phyloP scores from a whole-genome alignment of 2,797 vertebrate species.

The Hypotaenidia okinawae region DNA sequence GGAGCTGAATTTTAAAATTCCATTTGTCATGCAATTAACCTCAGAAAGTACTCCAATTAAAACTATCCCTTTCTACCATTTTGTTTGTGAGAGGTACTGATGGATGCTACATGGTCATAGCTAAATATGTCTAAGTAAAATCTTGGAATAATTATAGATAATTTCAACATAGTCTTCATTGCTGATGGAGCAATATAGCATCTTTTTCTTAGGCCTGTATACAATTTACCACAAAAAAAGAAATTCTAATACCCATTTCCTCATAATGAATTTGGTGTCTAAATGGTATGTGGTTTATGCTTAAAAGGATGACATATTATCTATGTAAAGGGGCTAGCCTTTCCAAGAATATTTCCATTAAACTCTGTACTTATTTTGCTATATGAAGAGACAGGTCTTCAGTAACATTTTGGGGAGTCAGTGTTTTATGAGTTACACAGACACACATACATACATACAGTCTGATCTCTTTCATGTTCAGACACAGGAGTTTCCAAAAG shows the following conservation, averaged over 20 bases:
- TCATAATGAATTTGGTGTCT: not conserved
- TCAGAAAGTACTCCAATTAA: not conserved
- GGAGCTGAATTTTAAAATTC: not conserved
- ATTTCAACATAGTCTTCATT: not conserved
- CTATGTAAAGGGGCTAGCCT: not conserved
- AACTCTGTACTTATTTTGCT: not conserved
- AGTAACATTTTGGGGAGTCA: not conserved
- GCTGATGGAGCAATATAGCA: not conserved
- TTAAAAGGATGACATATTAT: not conserved
- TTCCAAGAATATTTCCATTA: not conserved
- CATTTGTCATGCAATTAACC: not conserved
- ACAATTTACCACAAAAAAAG: not conserved
- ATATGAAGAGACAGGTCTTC: not conserved
- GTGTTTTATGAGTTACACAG: not conserved
- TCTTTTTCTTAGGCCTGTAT: not conserved
- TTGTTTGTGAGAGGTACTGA: not conserved
- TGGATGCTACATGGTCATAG: not conserved
- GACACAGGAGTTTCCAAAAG: not conserved
- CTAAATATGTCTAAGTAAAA: not conserved
- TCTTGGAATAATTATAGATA: accelerated
- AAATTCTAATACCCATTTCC: not conserved
- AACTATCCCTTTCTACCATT: not conserved
- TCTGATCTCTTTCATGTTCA: not conserved
- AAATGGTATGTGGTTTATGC: not conserved
- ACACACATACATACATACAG: too few species aligned